A percentile compares a stretch with the other conserved stretches of the same genome.
Conservation (phyloP, 2,888 invertebrate genomes). For the Pyrrhosoma nymphula region DNA sequence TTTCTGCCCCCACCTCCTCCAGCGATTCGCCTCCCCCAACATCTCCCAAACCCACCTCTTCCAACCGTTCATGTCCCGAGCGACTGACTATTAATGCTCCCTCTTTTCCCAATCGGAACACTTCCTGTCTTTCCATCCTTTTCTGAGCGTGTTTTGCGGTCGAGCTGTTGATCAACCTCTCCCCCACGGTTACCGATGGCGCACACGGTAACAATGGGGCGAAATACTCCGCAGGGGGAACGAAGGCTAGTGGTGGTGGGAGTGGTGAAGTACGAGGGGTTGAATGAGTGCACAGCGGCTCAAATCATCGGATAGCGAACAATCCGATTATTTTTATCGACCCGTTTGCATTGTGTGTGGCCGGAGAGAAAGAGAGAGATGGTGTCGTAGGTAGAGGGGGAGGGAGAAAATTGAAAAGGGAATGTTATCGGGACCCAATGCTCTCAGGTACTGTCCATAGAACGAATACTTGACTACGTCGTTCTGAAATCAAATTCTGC, state of each 20-base stretch:
- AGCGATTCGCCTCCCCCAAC: neutral
- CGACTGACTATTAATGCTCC: neutral
- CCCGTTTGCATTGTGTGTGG: neutral
- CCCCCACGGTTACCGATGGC: neutral
- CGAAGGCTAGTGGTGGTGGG: neutral
- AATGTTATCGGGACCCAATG: neutral
- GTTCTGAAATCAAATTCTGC: neutral
- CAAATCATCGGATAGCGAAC: conserved; percentile 27
- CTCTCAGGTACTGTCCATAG: neutral
- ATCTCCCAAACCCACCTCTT: neutral
- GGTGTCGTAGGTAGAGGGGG: neutral
- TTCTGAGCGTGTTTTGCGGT: neutral
- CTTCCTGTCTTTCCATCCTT: neutral
- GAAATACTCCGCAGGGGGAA: neutral
- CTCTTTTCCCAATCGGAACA: neutral
- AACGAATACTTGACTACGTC: neutral
- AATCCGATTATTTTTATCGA: conserved; percentile 28
- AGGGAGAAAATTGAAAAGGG: neutral
- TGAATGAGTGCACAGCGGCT: conserved; percentile 5
- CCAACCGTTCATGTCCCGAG: neutral
- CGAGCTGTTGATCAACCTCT: neutral
- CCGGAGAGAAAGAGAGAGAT: neutral
- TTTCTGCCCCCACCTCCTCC: neutral
- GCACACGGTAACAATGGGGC: neutral
- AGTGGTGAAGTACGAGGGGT: neutral